Conservation (phyloP, 2,888 invertebrate genomes). For the Trissonchulus sp. region DNA sequence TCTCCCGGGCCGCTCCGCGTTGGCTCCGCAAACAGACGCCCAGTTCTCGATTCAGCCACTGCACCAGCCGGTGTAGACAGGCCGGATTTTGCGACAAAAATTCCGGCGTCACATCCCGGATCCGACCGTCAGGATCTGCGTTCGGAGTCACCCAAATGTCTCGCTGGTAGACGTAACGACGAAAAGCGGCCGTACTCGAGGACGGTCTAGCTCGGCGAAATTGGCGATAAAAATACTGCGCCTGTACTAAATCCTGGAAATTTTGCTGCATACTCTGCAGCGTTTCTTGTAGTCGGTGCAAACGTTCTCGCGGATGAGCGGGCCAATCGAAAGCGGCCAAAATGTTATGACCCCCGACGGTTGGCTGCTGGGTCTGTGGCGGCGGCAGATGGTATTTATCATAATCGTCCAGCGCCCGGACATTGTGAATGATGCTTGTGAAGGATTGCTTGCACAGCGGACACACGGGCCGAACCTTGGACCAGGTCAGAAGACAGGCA, state of each 20-base stretch:
- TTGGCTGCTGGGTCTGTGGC: not conserved
- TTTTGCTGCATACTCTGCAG: not conserved
- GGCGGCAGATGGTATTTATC: slow-evolving; percentile 40
- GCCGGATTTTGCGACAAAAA: slow-evolving; percentile 62
- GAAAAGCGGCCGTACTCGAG: not conserved
- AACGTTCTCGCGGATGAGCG: not conserved
- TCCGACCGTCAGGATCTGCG: not conserved
- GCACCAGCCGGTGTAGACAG: slow-evolving; percentile 72
- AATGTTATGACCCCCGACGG: not conserved
- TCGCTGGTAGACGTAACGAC: not conserved
- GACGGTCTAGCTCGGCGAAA: not conserved
- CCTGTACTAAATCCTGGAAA: not conserved
- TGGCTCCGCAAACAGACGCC: slow-evolving; percentile 63
- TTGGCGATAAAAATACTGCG: no score
- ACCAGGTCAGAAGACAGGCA: slow-evolving; percentile 84
- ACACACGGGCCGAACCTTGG: slow-evolving; percentile 74
- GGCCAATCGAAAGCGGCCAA: not conserved
- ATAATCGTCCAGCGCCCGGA: slow-evolving; percentile 16
- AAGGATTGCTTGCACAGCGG: slow-evolving; percentile 88
- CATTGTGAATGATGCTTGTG: slow-evolving; percentile 80
- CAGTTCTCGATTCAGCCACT: slow-evolving; percentile 81
- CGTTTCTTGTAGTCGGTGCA: not conserved
- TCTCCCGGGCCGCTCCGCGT: not conserved
- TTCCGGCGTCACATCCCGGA: slow-evolving; percentile 65
- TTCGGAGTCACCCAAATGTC: not conserved